phyloP scores from a whole-genome alignment of 2,888 invertebrate species.

The Drepana falcataria region DNA sequence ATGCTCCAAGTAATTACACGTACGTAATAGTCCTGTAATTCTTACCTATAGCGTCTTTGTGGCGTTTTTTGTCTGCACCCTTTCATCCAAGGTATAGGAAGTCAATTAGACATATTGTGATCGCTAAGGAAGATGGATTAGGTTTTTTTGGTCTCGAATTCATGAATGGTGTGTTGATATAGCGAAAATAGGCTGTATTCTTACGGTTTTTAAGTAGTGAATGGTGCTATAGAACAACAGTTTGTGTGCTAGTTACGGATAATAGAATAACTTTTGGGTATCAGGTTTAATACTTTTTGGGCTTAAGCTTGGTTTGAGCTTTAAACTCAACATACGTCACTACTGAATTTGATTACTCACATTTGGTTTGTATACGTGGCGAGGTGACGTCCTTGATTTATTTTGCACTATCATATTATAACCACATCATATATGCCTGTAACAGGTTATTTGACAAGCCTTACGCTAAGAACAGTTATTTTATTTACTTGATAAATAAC shows the following conservation, averaged over 20 bases:
- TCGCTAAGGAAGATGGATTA: conserved; percentile 33
- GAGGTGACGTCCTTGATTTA: too few relatives aligned
- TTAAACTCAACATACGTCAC: too few relatives aligned
- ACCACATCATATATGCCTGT: too few relatives aligned
- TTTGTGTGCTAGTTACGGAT: neutral
- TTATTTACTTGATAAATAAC: too few relatives aligned
- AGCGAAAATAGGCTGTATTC: neutral
- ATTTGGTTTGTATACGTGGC: too few relatives aligned
- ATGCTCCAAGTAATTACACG: conserved; percentile 53
- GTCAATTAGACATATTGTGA: conserved; percentile 54
- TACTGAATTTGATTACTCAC: too few relatives aligned
- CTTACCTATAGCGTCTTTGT: conserved; percentile 55
- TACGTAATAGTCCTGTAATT: conserved; percentile 59
- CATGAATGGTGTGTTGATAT: neutral
- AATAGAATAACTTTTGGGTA: too few relatives aligned
- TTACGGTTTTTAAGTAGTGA: conserved; percentile 3
- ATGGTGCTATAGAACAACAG: neutral
- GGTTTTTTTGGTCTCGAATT: conserved; percentile 1
- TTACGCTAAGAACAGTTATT: too few relatives aligned
- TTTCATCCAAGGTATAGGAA: conserved; percentile 43
- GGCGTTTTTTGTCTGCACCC: conserved; percentile 47
- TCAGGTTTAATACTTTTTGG: too few relatives aligned
- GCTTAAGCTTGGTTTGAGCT: too few relatives aligned
- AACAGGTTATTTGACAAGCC: too few relatives aligned
- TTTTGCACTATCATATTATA: too few relatives aligned